phyloP scores from a whole-genome alignment of 2,797 vertebrate genomes.

The Pogonophryne albipinna region DNA sequence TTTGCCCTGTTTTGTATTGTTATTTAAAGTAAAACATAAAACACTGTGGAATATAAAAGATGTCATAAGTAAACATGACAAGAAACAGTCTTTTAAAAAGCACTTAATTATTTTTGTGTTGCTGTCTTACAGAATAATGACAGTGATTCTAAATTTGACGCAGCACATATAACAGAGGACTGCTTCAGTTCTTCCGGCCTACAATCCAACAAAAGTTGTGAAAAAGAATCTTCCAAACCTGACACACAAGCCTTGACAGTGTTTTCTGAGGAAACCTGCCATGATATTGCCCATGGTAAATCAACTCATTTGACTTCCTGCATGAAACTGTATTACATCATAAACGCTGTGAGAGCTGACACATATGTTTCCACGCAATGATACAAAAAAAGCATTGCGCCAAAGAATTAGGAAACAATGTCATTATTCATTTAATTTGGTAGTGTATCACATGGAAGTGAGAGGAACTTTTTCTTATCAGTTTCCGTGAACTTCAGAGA shows the following conservation, averaged over 20 bases:
- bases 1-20: background rate
- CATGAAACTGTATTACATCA: background rate
- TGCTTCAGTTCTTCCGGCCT: background rate
- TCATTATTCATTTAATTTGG: background rate
- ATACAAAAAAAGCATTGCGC: background rate
- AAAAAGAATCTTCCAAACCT: background rate
- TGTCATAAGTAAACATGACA: background rate
- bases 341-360: background rate
- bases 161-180: background rate
- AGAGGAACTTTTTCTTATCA: conserved; percentile 30
- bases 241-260: background rate
- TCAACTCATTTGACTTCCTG: background rate
- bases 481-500: conserved; percentile 17
- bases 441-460: background rate
- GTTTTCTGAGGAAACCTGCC: background rate
- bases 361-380: background rate
- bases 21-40: background rate
- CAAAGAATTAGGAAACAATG: background rate
- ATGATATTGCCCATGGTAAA: conserved; percentile 41
- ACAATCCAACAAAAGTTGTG: conserved; percentile 5
- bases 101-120: background rate
- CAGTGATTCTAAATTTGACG: conserved; percentile 6
- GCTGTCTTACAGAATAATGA: conserved; percentile 38
- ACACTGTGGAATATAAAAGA: background rate
- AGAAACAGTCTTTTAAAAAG: background rate